phyloP scores from a whole-genome alignment of 2,888 invertebrate genomes.

The Oithona nana region DNA sequence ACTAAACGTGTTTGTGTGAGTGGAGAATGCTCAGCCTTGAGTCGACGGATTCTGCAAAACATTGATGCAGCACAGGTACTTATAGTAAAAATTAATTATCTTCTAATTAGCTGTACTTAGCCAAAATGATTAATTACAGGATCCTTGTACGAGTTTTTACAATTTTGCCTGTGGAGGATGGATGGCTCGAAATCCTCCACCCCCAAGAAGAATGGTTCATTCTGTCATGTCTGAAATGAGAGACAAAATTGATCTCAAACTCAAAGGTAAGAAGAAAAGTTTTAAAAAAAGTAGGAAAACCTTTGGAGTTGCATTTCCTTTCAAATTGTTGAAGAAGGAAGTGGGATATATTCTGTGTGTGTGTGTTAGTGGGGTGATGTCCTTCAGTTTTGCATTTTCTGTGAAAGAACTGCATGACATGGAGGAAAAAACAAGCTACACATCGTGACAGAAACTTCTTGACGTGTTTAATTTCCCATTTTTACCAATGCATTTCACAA shows the following conservation, averaged over 20 bases:
- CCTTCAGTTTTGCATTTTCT: too few species aligned
- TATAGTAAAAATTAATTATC: background rate
- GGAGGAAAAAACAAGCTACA: too few species aligned
- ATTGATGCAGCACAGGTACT: background rate
- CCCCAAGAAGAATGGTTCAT: conserved; percentile 8
- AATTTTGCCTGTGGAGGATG: conserved; percentile 10
- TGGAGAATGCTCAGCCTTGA: conserved; percentile 2
- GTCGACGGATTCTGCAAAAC: conserved; percentile 1
- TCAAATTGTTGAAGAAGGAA: too few species aligned
- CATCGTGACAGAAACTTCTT: too few species aligned
- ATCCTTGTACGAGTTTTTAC: conserved; percentile 10
- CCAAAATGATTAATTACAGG: background rate
- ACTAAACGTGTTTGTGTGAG: conserved; percentile 2
- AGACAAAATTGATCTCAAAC: conserved; percentile 3
- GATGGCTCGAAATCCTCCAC: conserved; percentile 4
- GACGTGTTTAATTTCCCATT: too few species aligned
- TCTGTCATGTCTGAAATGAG: conserved; percentile 11
- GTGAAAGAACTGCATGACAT: too few species aligned
- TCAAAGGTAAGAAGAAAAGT: background rate
- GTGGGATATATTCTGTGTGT: too few species aligned
- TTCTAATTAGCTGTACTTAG: too few species aligned
- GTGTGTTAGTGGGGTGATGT: too few species aligned
- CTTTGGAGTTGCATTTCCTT: background rate
- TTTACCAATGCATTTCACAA: too few species aligned
- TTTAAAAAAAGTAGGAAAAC: background rate